Percentiles rank a stretch among this genome's conserved stretches.
Evolutionary conservation across 2,797 vertebrate species (phyloP).

Genomic region (Passerculus sandwichensis): DNA sequence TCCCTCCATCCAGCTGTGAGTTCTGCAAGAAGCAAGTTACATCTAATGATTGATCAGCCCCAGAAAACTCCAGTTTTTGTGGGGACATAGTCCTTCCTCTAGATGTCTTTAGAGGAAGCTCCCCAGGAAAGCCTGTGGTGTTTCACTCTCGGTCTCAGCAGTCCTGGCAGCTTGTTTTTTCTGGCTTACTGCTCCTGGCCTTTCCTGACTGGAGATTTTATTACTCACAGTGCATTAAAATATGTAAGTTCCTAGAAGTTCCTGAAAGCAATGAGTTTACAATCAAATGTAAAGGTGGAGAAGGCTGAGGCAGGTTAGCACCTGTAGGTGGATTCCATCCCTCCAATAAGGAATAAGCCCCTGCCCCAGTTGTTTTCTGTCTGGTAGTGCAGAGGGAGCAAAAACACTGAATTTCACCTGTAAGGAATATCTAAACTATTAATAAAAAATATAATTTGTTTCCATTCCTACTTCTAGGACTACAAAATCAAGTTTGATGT

Average conservation of each 20-base stretch:
- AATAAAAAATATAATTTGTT: neutral
- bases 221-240: neutral
- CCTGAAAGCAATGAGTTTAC: neutral
- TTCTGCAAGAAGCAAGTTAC: neutral
- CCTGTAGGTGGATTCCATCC: neutral
- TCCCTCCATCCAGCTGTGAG: neutral
- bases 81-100: neutral
- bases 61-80: neutral
- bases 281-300: neutral
- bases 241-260: neutral
- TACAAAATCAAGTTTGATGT: neutral
- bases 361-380: neutral
- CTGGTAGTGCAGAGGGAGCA: neutral
- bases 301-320: neutral
- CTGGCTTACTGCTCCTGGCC: neutral
- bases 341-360: neutral
- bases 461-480: neutral
- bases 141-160: neutral
- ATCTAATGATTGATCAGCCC: neutral
- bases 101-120: neutral
- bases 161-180: neutral
- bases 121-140: neutral
- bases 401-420: neutral
- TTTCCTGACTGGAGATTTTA: neutral
- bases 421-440: neutral